phyloP scores from a whole-genome alignment of 1,140 invertebrate species.

The Trichogramma pretiosum region DNA sequence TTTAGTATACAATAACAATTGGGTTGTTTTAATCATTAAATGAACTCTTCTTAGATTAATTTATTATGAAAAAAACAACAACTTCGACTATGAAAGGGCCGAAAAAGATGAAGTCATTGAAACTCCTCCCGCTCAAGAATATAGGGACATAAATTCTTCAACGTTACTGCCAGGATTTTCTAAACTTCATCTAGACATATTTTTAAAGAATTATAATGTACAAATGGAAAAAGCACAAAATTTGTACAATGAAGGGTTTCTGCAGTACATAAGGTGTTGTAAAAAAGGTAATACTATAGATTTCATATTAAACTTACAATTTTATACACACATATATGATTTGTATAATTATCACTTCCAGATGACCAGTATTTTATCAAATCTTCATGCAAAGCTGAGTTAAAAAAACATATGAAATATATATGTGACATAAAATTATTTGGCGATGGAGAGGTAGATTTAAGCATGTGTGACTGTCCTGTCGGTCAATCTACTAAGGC shows the following conservation, averaged over 20 bases:
- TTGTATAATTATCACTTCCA: no score
- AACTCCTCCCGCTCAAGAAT: not conserved
- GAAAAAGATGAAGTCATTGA: not conserved
- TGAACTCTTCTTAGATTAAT: not conserved
- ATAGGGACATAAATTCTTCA: conserved; percentile 1
- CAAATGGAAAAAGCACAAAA: not conserved
- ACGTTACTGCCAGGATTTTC: not conserved
- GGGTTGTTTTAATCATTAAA: not conserved
- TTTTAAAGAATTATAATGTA: conserved; percentile 2
- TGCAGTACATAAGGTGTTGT: not conserved
- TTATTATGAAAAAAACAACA: conserved; percentile 1
- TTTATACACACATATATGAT: not conserved
- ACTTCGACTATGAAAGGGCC: not conserved
- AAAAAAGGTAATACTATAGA: not conserved
- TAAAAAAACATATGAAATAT: not conserved
- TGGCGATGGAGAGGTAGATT: not conserved
- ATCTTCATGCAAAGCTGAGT: not conserved
- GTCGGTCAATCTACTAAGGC: not conserved
- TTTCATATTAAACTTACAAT: not conserved
- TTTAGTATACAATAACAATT: not conserved
- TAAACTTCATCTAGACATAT: not conserved
- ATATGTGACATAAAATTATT: not conserved
- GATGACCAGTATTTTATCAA: not conserved
- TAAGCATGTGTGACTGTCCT: not conserved
- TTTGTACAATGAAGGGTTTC: not conserved